Percentiles rank a stretch among this genome's conserved stretches.
Evolutionary conservation across 2,113 vertebrate species (phyloP).

Genomic region (Prietella phreatophila): DNA sequence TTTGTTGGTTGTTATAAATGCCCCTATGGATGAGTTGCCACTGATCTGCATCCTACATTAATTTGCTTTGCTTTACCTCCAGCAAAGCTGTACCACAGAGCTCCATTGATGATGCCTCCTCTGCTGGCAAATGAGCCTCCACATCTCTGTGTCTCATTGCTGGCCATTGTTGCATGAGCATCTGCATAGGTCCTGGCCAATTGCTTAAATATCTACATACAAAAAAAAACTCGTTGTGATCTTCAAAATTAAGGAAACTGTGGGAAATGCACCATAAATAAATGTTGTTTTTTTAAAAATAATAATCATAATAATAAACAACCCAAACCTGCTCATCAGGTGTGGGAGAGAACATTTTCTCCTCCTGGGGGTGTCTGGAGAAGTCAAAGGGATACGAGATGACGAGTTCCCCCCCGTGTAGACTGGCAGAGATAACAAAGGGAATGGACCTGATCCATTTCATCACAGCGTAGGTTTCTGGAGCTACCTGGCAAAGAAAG

Average conservation of each 20-base stretch:
- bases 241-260: background rate
- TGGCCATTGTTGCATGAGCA: conserved; percentile 85
- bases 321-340: conserved; percentile 88
- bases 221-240: background rate
- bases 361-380: conserved; percentile 83
- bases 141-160: conserved; percentile 84
- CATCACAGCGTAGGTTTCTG: conserved; percentile 94
- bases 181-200: conserved; percentile 88
- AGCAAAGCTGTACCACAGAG: conserved; percentile 95
- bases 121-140: conserved; percentile 85
- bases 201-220: conserved; percentile 80
- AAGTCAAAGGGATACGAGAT: conserved; percentile 95
- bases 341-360: conserved; percentile 89
- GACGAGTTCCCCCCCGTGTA: conserved; percentile 94
- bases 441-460: conserved; percentile 88
- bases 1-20: background rate
- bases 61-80: conserved; percentile 77
- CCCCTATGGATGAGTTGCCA: background rate
- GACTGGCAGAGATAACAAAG: conserved; percentile 90
- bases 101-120: conserved; percentile 90
- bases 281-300: background rate
- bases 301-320: background rate
- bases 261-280: background rate
- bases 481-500: conserved; percentile 78
- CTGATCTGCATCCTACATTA: background rate